A percentile compares a stretch with the other conserved stretches of the same genome.
phyloP scores from a whole-genome alignment of 2,797 vertebrate genomes.

The Eospalax fontanierii region DNA sequence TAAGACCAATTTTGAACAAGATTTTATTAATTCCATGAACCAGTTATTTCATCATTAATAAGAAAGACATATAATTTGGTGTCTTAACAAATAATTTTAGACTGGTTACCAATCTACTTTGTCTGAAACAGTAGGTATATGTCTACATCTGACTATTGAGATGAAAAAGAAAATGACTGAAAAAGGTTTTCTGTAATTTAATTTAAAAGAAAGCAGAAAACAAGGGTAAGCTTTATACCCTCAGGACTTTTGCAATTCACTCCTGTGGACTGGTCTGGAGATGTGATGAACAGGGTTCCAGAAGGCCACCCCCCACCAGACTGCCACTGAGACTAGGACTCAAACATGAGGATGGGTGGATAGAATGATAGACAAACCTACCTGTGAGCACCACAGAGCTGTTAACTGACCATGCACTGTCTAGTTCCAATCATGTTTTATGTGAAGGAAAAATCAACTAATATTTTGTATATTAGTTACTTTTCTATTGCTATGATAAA shows the following conservation, averaged over 20 bases:
- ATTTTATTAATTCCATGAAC: conserved; percentile 32
- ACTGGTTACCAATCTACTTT: not conserved
- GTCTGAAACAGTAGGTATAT: not conserved
- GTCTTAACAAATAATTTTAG: not conserved
- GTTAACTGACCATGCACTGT: not conserved
- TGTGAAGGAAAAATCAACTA: not conserved
- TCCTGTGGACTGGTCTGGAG: not conserved
- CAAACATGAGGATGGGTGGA: not conserved
- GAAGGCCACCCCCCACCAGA: not conserved
- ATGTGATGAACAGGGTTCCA: not conserved
- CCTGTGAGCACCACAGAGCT: not conserved
- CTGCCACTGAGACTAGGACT: not conserved
- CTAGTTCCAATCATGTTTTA: conserved; percentile 22
- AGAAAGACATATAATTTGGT: not conserved
- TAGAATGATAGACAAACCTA: not conserved
- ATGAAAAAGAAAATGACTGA: not conserved
- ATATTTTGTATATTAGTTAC: not conserved
- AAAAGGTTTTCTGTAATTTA: not conserved
- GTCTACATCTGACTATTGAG: not conserved
- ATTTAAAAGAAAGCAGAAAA: not conserved
- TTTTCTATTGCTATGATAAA: conserved; percentile 52
- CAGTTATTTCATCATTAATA: not conserved
- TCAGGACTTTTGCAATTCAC: not conserved
- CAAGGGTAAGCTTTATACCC: not conserved
- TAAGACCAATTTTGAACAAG: not conserved